Evolutionary conservation across 1,140 invertebrate genomes (phyloP).

Genomic region (Physella acuta): DNA sequence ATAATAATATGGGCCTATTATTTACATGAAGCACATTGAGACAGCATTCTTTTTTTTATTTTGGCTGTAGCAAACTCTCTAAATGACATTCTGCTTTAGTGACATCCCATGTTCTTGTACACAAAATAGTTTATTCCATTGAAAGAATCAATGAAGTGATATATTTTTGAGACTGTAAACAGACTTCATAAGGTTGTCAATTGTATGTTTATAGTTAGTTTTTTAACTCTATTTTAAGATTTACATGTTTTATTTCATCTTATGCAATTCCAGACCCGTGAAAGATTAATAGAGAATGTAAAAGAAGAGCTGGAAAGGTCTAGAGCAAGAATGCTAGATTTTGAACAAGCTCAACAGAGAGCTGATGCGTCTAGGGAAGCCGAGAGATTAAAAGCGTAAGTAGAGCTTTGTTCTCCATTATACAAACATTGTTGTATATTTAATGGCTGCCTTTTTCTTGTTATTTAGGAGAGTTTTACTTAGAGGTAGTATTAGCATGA

Average conservation of each 20-base stretch:
- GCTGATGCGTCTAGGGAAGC: slow-evolving; percentile 48
- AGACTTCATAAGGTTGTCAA: not conserved
- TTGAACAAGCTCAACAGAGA: slow-evolving; percentile 39
- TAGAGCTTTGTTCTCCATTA: not conserved
- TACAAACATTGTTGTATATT: not conserved
- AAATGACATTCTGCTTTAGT: too few relatives aligned
- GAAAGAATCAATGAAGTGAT: not conserved
- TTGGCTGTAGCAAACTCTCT: too few relatives aligned
- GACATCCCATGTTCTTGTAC: too few relatives aligned
- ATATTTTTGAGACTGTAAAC: not conserved
- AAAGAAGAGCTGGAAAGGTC: slow-evolving; percentile 53
- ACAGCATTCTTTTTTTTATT: too few relatives aligned
- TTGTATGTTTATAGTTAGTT: not conserved
- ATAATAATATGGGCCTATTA: too few relatives aligned
- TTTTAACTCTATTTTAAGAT: not conserved
- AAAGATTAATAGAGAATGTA: slow-evolving; percentile 41
- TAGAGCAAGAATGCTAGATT: slow-evolving; percentile 38
- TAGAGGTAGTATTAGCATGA: not conserved
- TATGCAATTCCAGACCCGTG: slow-evolving; percentile 38
- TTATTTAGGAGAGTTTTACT: not conserved
- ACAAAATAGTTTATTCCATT: too few relatives aligned
- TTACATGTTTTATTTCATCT: not conserved
- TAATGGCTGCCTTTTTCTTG: not conserved
- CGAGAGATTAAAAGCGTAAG: slow-evolving; percentile 49
- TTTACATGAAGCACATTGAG: too few relatives aligned